Evolutionary conservation across 2,797 vertebrate genomes (phyloP).

Genomic region (Sebastes hopkinsi): DNA sequence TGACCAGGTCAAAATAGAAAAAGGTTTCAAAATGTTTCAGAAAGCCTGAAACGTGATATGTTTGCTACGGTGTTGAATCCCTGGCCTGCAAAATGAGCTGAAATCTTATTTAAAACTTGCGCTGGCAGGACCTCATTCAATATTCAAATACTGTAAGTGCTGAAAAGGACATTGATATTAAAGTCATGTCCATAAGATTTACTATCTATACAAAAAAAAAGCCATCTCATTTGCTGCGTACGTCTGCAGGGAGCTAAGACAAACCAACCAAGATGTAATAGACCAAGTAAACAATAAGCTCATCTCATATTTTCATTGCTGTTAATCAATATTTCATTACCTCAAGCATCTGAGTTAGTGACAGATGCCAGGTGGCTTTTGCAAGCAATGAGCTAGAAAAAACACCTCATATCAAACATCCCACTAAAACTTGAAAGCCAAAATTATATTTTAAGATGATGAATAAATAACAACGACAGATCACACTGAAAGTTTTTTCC

Average conservation of each 20-base stretch:
- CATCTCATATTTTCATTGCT: conserved; percentile 44
- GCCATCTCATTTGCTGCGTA: background rate
- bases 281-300: conserved; percentile 55
- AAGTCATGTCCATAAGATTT: background rate
- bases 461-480: conserved; percentile 46
- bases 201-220: background rate
- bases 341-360: conserved; percentile 30
- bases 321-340: conserved; percentile 70
- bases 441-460: conserved; percentile 28
- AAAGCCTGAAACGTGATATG: background rate
- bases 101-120: background rate
- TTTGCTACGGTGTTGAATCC: background rate
- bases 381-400: conserved; percentile 47
- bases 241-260: conserved; percentile 6
- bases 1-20: background rate
- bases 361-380: conserved; percentile 50
- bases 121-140: background rate
- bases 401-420: conserved; percentile 33
- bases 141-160: background rate
- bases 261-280: conserved; percentile 32
- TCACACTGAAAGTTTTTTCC: background rate
- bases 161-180: background rate
- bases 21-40: background rate
- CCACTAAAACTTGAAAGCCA: conserved; percentile 3
- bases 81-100: background rate